phyloP scores from a whole-genome alignment of 2,797 vertebrate species.

The Chelon auratus region DNA sequence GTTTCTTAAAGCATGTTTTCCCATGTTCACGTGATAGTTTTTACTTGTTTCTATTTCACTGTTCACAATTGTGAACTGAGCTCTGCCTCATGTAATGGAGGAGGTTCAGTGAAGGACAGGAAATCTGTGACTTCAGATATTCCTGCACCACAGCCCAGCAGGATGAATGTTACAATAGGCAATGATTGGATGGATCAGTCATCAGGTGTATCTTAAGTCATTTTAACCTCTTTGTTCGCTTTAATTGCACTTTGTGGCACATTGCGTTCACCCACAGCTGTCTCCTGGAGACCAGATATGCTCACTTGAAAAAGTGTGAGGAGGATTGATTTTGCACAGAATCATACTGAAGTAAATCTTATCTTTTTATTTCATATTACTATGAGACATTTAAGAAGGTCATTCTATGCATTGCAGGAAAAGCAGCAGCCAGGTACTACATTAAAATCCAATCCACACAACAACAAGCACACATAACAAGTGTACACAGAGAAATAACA shows the following conservation, averaged over 20 bases:
- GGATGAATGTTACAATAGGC: neutral
- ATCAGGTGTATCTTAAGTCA: constrained; percentile 7
- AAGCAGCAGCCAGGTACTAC: neutral
- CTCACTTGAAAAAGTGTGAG: constrained; percentile 22
- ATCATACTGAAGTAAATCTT: too few species aligned
- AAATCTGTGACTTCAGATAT: neutral
- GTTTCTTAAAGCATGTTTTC: neutral
- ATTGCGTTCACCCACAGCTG: constrained; percentile 19
- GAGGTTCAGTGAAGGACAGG: neutral
- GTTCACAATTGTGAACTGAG: neutral
- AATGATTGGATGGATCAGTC: constrained; percentile 31
- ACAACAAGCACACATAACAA: too few species aligned
- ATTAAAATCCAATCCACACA: neutral
- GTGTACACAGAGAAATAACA: neutral
- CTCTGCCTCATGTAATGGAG: neutral
- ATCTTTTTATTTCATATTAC: neutral
- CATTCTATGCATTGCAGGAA: neutral
- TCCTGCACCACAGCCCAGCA: neutral
- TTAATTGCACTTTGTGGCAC: constrained; percentile 52
- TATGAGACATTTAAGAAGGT: neutral
- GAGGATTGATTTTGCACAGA: neutral
- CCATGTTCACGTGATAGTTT: neutral
- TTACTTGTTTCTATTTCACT: neutral
- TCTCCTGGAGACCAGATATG: constrained; percentile 16
- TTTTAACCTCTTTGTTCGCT: constrained; percentile 45